Evolutionary conservation across 2,113 vertebrate species (phyloP), one percentile per base, ranked within the genome.

Genomic region (Camelus bactrianus): DNA sequence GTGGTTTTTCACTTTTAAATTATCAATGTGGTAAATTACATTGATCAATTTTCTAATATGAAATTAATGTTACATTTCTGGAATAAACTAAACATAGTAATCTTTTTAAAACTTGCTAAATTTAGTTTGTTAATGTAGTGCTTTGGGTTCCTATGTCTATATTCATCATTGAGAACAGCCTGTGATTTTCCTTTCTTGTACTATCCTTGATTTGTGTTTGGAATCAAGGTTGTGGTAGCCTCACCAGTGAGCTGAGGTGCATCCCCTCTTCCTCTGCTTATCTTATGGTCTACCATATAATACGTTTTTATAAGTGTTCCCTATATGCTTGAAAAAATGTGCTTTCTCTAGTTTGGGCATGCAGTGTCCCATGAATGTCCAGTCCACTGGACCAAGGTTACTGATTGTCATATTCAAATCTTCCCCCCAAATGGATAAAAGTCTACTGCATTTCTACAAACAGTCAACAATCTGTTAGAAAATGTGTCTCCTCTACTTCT

Each of bases 21-120:
- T 84, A 17, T 76, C 24, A 56, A 28, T 56, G 19, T 16, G 76
- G 80, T 58, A 35, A 95, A 67, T 54, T 69, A 93, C 11, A 32
- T 67, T 85, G 48, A 88, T 76, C 35, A 22, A 60, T 83, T 88
- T 96, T 77, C 89, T 92, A 89, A 67, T 89, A 92, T 62, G 32
- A 94, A 81, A 89, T 79, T 65, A 73, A 69, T 80, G 35, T 86
- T 93, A 14, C 5, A 56, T 82, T 92, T 35, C 35, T 56, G 10
- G 28, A 64, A 16, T 93, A 67, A 94, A 86, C 30, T 92, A 79
- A 94, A 83, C 54, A 58, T 42, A 35, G 7, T 28, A 26, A 87
- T 82, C 54, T 87, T n/a, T 75, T 83, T 58, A 83, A 87, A 88
- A 10, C 69, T 64, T 81, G 64, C 69, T 62, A 82, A 65, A 32